These are phyloP conservation scores for Amyelois transitella DNA, from an alignment of 1,140 invertebrate species.

Conservation along the genomic window DNA sequence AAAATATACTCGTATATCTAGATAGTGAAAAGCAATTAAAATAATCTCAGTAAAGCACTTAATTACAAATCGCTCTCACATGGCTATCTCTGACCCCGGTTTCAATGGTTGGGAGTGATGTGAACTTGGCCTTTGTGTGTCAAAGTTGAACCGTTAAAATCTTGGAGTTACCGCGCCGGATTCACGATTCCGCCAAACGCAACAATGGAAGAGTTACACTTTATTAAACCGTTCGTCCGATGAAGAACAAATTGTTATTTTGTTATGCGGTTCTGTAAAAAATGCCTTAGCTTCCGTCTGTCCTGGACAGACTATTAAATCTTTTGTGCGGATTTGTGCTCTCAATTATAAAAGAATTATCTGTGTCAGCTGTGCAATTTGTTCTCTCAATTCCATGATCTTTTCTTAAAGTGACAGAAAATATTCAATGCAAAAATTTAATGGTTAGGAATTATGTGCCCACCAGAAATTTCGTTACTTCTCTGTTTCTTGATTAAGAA, in stretches of 20 bases:
- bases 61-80: conserved; percentile 7
- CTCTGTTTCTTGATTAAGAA: no score
- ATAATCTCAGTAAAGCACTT: neutral
- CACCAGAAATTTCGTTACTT: no score
- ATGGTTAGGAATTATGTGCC: no score
- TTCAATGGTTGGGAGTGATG: conserved; percentile 16
- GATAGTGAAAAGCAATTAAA: neutral
- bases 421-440: no score
- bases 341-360: neutral
- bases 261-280: conserved; percentile 5
- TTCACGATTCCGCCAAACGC: conserved; percentile 37
- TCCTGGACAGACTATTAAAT: neutral
- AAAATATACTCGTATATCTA: no score
- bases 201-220: conserved; percentile 30
- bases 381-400: neutral
- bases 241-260: conserved; percentile 7
- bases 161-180: conserved; percentile 20
- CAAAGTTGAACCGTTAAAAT: conserved; percentile 60
- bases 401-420: neutral
- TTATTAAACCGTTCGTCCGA: conserved; percentile 22
- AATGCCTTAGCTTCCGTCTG: neutral
- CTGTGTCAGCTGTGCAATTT: neutral
- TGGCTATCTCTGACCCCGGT: conserved; percentile 9
- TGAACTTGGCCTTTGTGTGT: conserved; percentile 43
- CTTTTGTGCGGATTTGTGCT: neutral